A percentile compares a stretch with the other conserved stretches of the same genome.
Conservation (phyloP, 2,797 vertebrate species). For the Trachurus trachurus region DNA sequence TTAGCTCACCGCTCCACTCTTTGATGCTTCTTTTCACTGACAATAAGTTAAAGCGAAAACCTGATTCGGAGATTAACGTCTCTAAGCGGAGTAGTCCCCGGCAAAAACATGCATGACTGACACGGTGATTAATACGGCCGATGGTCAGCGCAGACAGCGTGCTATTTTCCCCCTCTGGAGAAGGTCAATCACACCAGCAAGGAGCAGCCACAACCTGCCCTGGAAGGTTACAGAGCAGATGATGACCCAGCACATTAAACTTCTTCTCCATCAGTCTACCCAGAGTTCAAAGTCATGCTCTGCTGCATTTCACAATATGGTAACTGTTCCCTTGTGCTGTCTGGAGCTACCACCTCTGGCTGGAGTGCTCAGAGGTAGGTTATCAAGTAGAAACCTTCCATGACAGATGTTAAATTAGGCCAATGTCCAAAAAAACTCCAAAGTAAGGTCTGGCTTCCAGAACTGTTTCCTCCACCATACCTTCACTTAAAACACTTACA, state of each 20-base stretch:
- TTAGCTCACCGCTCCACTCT: slow-evolving; percentile 70
- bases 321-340: slow-evolving; percentile 38
- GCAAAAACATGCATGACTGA: slow-evolving; percentile 78
- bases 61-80: slow-evolving; percentile 74
- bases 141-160: slow-evolving; percentile 67
- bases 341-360: slow-evolving; percentile 38
- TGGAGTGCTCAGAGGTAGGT: slow-evolving; percentile 17
- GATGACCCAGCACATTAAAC: slow-evolving; percentile 47
- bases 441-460: slow-evolving; percentile 36
- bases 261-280: slow-evolving; percentile 45
- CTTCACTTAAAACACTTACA: slow-evolving; percentile 31
- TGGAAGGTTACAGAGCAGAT: slow-evolving; percentile 44
- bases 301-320: slow-evolving; percentile 44
- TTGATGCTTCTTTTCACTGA: slow-evolving; percentile 77
- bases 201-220: slow-evolving; percentile 45
- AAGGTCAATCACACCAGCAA: slow-evolving; percentile 59
- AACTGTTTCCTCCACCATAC: slow-evolving; percentile 24
- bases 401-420: slow-evolving; percentile 56
- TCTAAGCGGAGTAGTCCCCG: slow-evolving; percentile 62
- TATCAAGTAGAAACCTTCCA: slow-evolving; percentile 46
- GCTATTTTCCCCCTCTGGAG: slow-evolving; percentile 55
- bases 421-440: slow-evolving; percentile 43
- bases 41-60: slow-evolving; percentile 79
- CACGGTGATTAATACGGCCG: slow-evolving; percentile 73
- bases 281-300: slow-evolving; percentile 54